phyloP scores from a whole-genome alignment of 2,113 vertebrate genomes.

The Microcebus jonahi region DNA sequence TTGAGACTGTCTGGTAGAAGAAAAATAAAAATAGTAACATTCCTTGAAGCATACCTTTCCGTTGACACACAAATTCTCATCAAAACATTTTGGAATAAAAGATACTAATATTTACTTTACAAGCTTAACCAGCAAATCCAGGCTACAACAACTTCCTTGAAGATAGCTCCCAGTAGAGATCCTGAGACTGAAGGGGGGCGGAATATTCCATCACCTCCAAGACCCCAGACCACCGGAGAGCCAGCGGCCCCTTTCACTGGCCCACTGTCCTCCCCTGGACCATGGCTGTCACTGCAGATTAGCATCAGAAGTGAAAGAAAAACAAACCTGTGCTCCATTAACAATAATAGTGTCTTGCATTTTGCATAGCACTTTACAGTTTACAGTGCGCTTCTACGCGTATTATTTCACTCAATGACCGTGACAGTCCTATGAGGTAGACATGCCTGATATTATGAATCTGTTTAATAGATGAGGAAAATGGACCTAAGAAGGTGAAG shows the following conservation, averaged over 20 bases:
- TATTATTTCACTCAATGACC: not conserved
- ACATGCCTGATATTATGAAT: not conserved
- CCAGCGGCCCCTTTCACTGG: not conserved
- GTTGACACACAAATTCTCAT: not conserved
- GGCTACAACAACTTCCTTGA: not conserved
- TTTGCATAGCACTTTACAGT: not conserved
- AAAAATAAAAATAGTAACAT: not conserved
- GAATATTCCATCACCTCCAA: not conserved
- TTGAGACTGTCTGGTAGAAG: not conserved
- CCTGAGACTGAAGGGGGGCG: accelerated
- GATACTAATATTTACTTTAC: too few species aligned
- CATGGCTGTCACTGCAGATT: not conserved
- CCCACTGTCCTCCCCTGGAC: too few species aligned
- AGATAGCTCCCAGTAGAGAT: not conserved
- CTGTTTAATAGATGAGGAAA: not conserved
- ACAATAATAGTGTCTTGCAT: not conserved
- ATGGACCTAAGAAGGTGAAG: not conserved
- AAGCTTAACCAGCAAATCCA: too few species aligned
- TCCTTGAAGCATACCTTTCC: constrained; percentile 1
- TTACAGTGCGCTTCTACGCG: not conserved
- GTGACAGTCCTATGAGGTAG: not conserved
- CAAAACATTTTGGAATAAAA: too few species aligned
- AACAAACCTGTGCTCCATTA: not conserved
- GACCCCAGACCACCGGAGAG: not conserved
- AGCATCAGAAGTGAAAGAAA: not conserved